phyloP scores from a whole-genome alignment of 2,888 invertebrate genomes.

The Mesorhabditis spiculigera region DNA sequence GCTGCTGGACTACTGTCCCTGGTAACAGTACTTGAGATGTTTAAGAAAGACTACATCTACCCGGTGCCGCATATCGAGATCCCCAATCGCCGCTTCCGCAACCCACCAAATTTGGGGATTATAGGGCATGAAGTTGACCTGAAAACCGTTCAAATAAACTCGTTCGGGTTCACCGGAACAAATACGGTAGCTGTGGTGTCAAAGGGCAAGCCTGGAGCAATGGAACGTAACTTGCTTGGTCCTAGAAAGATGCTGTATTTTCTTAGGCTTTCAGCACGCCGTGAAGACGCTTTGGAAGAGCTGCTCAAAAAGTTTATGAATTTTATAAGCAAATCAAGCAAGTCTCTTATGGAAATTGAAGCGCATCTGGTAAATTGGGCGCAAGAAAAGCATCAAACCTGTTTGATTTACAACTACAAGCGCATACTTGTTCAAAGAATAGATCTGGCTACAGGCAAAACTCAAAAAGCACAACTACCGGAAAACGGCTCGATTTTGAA shows the following conservation, averaged over 20 bases:
- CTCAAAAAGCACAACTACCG: conserved; percentile 17
- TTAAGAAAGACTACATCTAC: conserved; percentile 13
- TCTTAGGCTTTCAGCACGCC: conserved; percentile 33
- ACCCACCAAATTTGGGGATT: conserved; percentile 8
- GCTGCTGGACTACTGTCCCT: conserved; percentile 39
- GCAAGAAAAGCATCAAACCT: conserved; percentile 20
- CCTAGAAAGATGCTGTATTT: conserved; percentile 18
- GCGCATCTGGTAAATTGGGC: conserved; percentile 14
- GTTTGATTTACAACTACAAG: conserved; percentile 22
- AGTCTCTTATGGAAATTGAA: conserved; percentile 13
- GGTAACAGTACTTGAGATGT: conserved; percentile 20
- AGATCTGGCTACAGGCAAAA: conserved; percentile 4
- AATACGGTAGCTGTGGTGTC: conserved; percentile 26
- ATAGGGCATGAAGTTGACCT: conserved; percentile 30
- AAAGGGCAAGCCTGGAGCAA: conserved; percentile 6
- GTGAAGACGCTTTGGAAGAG: conserved; percentile 10
- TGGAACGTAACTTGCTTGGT: neutral
- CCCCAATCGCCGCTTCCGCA: conserved; percentile 17
- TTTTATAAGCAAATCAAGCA: conserved; percentile 13
- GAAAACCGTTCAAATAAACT: conserved; percentile 35
- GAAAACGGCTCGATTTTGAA: neutral
- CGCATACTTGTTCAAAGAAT: conserved; percentile 14
- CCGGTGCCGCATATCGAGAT: conserved; percentile 10
- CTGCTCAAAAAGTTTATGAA: conserved; percentile 10
- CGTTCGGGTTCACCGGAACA: conserved; percentile 54